Conservation (phyloP, 2,113 vertebrate genomes). For the Burhinus bistriatus region DNA sequence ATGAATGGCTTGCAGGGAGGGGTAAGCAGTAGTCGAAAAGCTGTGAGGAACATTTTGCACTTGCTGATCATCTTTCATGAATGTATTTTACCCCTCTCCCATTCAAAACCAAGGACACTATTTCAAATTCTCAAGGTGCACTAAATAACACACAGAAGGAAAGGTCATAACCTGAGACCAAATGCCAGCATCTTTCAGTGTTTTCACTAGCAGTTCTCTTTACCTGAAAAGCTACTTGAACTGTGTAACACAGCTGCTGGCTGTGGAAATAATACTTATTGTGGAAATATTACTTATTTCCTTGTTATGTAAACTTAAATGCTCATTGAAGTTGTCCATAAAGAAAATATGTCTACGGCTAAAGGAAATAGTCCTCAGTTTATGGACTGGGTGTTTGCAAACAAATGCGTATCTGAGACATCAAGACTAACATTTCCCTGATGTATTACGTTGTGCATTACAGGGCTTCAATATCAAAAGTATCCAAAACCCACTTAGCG, state of each 20-base stretch:
- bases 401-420: background rate
- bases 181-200: background rate
- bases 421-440: background rate
- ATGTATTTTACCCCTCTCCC: background rate
- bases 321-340: background rate
- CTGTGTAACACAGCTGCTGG: background rate
- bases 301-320: background rate
- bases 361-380: background rate
- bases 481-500: background rate
- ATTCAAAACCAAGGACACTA: background rate
- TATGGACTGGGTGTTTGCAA: background rate
- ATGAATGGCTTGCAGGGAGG: background rate
- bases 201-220: background rate
- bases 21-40: background rate
- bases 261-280: background rate
- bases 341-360: background rate
- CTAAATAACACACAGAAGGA: background rate
- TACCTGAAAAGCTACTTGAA: background rate
- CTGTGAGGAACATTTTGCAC: background rate
- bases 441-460: background rate
- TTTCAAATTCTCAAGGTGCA: background rate
- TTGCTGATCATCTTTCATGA: background rate
- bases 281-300: background rate
- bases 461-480: background rate
- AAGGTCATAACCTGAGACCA: background rate